Percentiles rank a stretch among this genome's conserved stretches.
These are phyloP conservation scores for Chymomyza fuscimana DNA, from an alignment of 2,888 invertebrate genomes.

Conservation along the genomic window DNA sequence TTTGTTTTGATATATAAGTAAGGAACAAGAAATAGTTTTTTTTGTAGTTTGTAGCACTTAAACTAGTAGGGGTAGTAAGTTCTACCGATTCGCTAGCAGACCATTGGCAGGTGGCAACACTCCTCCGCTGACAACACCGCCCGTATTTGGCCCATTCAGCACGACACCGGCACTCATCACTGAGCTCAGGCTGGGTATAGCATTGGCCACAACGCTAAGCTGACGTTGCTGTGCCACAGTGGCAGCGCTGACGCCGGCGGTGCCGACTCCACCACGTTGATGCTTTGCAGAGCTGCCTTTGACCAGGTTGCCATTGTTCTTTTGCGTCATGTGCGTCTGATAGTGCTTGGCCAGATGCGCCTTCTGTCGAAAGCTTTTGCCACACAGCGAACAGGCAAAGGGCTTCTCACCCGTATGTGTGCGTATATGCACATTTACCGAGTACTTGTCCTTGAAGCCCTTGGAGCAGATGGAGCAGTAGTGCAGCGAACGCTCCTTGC, in stretches of 20 bases:
- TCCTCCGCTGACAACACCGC: conserved; percentile 33
- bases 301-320: conserved; percentile 84
- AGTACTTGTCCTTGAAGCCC: conserved; percentile 97
- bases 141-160: conserved; percentile 58
- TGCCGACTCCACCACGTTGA: conserved; percentile 48
- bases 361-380: conserved; percentile 95
- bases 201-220: conserved; percentile 55
- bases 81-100: conserved; percentile 78
- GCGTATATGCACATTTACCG: conserved; percentile 97
- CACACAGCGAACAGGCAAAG: conserved; percentile 95
- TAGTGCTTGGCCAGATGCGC: conserved; percentile 95
- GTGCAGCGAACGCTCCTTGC: conserved; percentile 93
- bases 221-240: conserved; percentile 62
- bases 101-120: conserved; percentile 77
- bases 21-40: conserved; percentile 72
- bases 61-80: not conserved
- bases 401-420: conserved; percentile 99
- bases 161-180: conserved; percentile 51
- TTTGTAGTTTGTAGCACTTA: not conserved
- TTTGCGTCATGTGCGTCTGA: conserved; percentile 94
- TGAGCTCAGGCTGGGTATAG: conserved; percentile 43
- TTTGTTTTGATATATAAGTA: conserved; percentile 49
- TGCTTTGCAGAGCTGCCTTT: conserved; percentile 80
- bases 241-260: conserved; percentile 28
- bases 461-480: conserved; percentile 96